Evolutionary conservation across 2,113 vertebrate genomes (phyloP).

Genomic region (Megaptera novaeangliae): DNA sequence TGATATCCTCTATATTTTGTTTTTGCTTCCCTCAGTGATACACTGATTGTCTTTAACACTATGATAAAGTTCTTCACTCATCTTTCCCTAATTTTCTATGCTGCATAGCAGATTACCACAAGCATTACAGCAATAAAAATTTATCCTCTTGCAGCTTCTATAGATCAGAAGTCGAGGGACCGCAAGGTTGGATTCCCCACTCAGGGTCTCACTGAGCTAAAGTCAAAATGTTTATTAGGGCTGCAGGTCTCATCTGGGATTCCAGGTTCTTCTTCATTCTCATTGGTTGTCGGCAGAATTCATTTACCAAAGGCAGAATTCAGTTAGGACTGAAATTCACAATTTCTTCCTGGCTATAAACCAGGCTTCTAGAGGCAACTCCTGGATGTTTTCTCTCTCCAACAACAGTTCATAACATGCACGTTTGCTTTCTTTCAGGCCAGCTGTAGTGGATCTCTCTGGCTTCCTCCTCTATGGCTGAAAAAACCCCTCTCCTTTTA

Average conservation of each 20-base stretch:
- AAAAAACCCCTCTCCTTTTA: background rate
- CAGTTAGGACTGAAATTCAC: background rate
- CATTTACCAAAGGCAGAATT: background rate
- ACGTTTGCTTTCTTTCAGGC: background rate
- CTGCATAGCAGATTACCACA: background rate
- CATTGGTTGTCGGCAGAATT: background rate
- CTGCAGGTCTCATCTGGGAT: background rate
- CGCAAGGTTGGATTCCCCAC: background rate
- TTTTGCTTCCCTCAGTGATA: background rate
- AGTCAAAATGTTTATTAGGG: background rate
- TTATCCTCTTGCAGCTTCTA: background rate
- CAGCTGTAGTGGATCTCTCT: background rate
- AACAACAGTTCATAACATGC: background rate
- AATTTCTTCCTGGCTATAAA: background rate
- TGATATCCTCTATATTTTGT: background rate
- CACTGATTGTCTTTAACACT: background rate
- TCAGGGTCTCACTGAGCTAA: background rate
- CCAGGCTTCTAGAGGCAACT: background rate
- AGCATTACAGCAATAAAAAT: background rate
- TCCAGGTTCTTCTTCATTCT: background rate
- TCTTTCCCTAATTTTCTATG: background rate
- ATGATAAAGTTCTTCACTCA: background rate
- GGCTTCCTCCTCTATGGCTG: background rate
- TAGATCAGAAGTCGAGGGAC: background rate
- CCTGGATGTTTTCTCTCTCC: rapidly evolving